These are phyloP conservation scores for Phrynosoma platyrhinos DNA, from an alignment of 2,113 vertebrate species.

Conservation along the genomic window DNA sequence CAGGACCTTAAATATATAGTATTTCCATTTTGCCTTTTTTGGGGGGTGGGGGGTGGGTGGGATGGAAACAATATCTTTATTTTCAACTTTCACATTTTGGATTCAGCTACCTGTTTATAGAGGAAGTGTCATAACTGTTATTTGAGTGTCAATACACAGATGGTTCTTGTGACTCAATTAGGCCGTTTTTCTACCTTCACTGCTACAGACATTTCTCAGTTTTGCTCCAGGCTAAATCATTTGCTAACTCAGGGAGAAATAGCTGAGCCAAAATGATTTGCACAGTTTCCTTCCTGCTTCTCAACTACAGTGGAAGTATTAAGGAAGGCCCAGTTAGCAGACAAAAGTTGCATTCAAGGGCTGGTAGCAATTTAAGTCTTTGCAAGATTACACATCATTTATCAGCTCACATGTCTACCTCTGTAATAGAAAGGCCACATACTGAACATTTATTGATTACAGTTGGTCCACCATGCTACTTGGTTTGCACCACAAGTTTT, in stretches of 20 bases:
- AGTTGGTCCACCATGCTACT: not conserved
- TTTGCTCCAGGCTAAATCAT: slow-evolving; percentile 21
- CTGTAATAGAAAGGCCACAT: not conserved
- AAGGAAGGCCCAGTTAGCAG: slow-evolving; percentile 10
- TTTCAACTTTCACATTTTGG: slow-evolving; percentile 41
- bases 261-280: slow-evolving; percentile 11
- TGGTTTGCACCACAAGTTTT: not conserved
- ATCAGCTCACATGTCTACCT: not conserved
- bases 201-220: not conserved
- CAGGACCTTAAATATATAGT: slow-evolving; percentile 32
- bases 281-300: not conserved
- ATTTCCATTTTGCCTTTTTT: slow-evolving; percentile 40
- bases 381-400: not conserved
- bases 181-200: slow-evolving; percentile 32
- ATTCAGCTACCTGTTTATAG: slow-evolving; percentile 48
- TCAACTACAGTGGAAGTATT: fast-evolving
- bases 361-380: not conserved
- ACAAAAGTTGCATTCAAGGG: fast-evolving
- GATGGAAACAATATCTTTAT: slow-evolving; percentile 27
- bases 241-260: not conserved
- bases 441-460: slow-evolving; percentile 12
- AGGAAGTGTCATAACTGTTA: slow-evolving; percentile 35
- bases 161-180: slow-evolving; percentile 40
- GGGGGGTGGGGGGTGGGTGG: slow-evolving; percentile 39
- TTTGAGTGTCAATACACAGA: slow-evolving; percentile 42